Evolutionary conservation across 2,888 invertebrate genomes (phyloP).

Genomic region (Drosophila kanekoi): DNA sequence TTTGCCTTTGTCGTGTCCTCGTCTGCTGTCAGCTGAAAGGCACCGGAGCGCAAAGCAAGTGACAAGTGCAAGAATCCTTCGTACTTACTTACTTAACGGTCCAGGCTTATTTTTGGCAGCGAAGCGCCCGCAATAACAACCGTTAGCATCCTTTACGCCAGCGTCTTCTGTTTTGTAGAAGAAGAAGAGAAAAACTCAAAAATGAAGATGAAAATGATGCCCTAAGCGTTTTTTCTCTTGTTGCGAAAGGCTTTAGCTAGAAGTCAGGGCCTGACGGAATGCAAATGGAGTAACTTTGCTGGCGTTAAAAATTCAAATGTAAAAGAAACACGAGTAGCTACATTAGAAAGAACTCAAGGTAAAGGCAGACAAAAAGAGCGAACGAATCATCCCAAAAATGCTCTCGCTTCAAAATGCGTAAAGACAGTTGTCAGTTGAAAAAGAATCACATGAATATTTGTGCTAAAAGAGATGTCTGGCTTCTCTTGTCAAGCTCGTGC

Average conservation of each 20-base stretch:
- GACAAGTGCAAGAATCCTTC: conserved; percentile 68
- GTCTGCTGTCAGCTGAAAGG: conserved; percentile 49
- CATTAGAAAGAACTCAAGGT: neutral
- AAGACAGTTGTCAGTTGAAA: too few species aligned
- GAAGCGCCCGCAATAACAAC: conserved; percentile 41
- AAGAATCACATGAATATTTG: too few species aligned
- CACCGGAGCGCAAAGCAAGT: conserved; percentile 38
- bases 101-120: conserved; percentile 53
- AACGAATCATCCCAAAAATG: too few species aligned
- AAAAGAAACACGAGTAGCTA: conserved; percentile 8
- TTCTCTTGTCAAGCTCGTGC: too few species aligned
- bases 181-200: neutral
- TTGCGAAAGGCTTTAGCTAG: conserved; percentile 18
- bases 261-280: conserved; percentile 1
- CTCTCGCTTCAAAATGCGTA: too few species aligned
- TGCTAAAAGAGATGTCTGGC: too few species aligned
- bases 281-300: conserved; percentile 23
- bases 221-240: conserved; percentile 3
- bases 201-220: conserved; percentile 23
- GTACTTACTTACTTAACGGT: conserved; percentile 51
- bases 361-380: neutral
- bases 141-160: conserved; percentile 51
- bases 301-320: conserved; percentile 16
- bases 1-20: conserved; percentile 53
- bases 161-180: conserved; percentile 1